Percentiles rank a stretch among this genome's conserved stretches.
phyloP scores from a whole-genome alignment of 2,113 vertebrate genomes.

The Cervus canadensis region DNA sequence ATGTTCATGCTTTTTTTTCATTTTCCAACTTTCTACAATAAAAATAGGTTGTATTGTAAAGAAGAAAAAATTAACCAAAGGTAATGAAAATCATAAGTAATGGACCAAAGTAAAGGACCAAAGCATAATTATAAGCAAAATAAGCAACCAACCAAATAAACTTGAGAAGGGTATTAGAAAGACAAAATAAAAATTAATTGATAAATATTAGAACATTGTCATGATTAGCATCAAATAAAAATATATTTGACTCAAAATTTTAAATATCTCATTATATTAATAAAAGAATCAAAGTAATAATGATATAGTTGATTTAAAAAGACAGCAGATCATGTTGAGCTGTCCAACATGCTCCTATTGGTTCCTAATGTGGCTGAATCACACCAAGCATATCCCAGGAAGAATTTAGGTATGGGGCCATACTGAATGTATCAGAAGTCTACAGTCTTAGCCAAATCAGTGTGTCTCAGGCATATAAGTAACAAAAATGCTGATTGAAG shows the following conservation, averaged over 20 bases:
- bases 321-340: background rate
- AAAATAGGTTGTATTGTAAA: background rate
- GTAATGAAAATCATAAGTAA: background rate
- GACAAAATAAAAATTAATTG: background rate
- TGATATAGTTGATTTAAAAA: background rate
- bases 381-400: background rate
- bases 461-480: background rate
- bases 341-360: background rate
- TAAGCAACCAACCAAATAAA: background rate
- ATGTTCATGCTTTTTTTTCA: background rate
- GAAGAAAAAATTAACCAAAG: background rate
- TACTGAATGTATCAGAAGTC: background rate
- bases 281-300: background rate
- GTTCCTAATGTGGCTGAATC: background rate
- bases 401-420: background rate
- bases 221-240: background rate
- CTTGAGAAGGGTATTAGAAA: background rate
- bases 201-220: background rate
- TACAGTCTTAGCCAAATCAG: background rate
- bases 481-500: conserved; percentile 11
- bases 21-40: background rate
- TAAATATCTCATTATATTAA: background rate
- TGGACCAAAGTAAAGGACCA: background rate
- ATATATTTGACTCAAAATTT: background rate
- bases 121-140: background rate